phyloP scores from a whole-genome alignment of 2,113 vertebrate genomes.

The Pyxicephalus adspersus region DNA sequence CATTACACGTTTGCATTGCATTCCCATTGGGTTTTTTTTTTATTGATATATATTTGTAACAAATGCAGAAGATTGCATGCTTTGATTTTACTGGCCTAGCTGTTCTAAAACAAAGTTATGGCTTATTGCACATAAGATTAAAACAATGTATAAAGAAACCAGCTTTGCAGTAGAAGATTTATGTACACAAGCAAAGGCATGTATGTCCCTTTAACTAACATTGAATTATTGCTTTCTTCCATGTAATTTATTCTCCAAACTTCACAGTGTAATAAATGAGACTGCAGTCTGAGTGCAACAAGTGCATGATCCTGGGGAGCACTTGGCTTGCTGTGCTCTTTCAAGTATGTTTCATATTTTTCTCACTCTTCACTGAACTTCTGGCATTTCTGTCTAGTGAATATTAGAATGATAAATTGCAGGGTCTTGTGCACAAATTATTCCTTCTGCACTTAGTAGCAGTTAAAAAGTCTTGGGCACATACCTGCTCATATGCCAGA shows the following conservation, averaged over 20 bases:
- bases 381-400: constrained; percentile 13
- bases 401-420: constrained; percentile 37
- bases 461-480: constrained; percentile 18
- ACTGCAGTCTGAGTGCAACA: constrained; percentile 9
- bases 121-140: neutral
- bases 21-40: too few species aligned
- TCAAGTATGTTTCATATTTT: constrained; percentile 28
- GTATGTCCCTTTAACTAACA: neutral
- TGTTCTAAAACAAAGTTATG: neutral
- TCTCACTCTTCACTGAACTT: constrained; percentile 34
- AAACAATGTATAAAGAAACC: neutral
- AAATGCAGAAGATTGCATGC: too few species aligned
- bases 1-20: too few species aligned
- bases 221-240: constrained; percentile 5
- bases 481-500: constrained; percentile 20
- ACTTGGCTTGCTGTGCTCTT: constrained; percentile 17
- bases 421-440: constrained; percentile 25
- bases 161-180: neutral
- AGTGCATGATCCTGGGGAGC: constrained; percentile 10
- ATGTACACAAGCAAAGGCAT: neutral
- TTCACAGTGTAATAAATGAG: constrained; percentile 25
- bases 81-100: neutral
- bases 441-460: constrained; percentile 28
- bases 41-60: too few species aligned
- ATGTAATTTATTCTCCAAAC: neutral